phyloP scores from a whole-genome alignment of 2,113 vertebrate genomes.

The Podiceps cristatus region DNA sequence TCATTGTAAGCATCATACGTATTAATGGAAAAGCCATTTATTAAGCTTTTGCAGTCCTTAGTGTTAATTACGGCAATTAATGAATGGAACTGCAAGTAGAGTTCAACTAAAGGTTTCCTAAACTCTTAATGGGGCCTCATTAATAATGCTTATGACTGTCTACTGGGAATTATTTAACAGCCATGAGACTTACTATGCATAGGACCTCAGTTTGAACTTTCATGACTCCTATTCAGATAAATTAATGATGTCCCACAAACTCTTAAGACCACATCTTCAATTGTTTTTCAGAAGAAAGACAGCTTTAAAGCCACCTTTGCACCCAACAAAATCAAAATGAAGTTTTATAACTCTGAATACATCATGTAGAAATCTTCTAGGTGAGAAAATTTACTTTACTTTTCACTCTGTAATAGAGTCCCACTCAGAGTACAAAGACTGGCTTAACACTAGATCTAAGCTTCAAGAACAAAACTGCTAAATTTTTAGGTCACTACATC shows the following conservation, averaged over 20 bases:
- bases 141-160: conserved; percentile 32
- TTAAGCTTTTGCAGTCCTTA: conserved; percentile 42
- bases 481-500: not conserved
- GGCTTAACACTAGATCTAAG: not conserved
- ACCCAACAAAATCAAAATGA: not conserved
- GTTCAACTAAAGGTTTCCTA: conserved; percentile 59
- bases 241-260: not conserved
- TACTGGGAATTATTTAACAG: conserved; percentile 42
- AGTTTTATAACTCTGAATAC: not conserved
- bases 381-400: not conserved
- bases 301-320: not conserved
- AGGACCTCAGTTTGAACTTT: conserved; percentile 22
- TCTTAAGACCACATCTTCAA: not conserved
- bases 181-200: not conserved
- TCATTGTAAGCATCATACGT: not conserved
- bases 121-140: conserved; percentile 56
- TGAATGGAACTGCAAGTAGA: conserved; percentile 49
- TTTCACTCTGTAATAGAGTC: not conserved
- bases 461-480: not conserved
- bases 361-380: not conserved
- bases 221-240: not conserved
- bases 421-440: not conserved
- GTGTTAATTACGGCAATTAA: conserved; percentile 65
- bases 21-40: conserved; percentile 10
- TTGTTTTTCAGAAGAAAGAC: not conserved